Evolutionary conservation across 2,113 vertebrate genomes (phyloP).

Genomic region (Gobio gobio): DNA sequence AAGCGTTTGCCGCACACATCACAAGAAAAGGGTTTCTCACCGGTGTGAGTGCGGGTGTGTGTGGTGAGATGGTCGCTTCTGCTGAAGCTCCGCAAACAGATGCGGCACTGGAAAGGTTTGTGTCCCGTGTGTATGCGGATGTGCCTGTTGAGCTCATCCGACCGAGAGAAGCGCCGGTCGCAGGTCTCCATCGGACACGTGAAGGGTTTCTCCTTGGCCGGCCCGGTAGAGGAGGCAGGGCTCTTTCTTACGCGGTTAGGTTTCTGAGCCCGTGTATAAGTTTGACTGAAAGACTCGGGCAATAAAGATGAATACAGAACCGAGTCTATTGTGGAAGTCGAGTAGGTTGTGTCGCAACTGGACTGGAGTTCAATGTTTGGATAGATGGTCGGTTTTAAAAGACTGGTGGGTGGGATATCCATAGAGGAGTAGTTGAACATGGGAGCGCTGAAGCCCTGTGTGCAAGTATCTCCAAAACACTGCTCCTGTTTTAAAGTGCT

Average conservation of each 20-base stretch:
- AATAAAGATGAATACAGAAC: slow-evolving; percentile 75
- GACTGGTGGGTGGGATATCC: slow-evolving; percentile 70
- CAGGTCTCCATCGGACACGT: slow-evolving; percentile 95
- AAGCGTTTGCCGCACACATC: slow-evolving; percentile 95
- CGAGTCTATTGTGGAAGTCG: slow-evolving; percentile 78
- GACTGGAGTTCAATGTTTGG: slow-evolving; percentile 68
- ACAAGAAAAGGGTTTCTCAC: slow-evolving; percentile 96
- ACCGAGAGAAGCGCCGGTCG: slow-evolving; percentile 92
- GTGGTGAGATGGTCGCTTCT: slow-evolving; percentile 98
- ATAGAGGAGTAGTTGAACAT: slow-evolving; percentile 75
- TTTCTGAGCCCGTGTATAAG: slow-evolving; percentile 80
- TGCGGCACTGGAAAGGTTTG: slow-evolving; percentile 98
- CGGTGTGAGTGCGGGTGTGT: slow-evolving; percentile 96
- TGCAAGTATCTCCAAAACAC: slow-evolving; percentile 77
- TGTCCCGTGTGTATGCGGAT: slow-evolving; percentile 97
- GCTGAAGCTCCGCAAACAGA: slow-evolving; percentile 96
- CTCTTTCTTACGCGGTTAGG: slow-evolving; percentile 81
- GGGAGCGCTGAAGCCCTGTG: slow-evolving; percentile 75
- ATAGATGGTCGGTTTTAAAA: slow-evolving; percentile 70
- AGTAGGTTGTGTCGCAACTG: slow-evolving; percentile 72
- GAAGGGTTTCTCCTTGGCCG: slow-evolving; percentile 94
- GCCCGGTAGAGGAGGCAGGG: slow-evolving; percentile 84
- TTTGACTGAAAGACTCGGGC: slow-evolving; percentile 72
- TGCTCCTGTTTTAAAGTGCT: slow-evolving; percentile 79
- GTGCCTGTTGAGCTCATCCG: slow-evolving; percentile 95